phyloP scores from a whole-genome alignment of 2,113 vertebrate species.

The Cebidichthys violaceus region DNA sequence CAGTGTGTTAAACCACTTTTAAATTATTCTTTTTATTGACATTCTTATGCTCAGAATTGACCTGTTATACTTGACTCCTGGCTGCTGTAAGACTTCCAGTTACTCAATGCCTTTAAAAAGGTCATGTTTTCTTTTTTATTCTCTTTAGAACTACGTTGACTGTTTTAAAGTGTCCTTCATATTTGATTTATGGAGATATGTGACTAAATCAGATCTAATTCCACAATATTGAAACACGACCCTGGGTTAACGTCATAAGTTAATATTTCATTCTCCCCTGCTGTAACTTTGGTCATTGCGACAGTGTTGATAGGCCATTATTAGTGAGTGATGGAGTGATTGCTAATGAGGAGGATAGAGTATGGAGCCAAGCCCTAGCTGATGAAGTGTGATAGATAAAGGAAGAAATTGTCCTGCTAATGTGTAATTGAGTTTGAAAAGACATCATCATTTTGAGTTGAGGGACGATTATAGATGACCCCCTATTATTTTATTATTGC shows the following conservation, averaged over 20 bases:
- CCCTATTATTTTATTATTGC: slow-evolving; percentile 72
- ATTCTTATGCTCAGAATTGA: slow-evolving; percentile 6
- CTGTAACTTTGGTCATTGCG: slow-evolving; percentile 77
- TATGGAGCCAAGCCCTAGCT: slow-evolving; percentile 66
- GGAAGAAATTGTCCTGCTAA: slow-evolving; percentile 75
- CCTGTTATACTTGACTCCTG: slow-evolving; percentile 6
- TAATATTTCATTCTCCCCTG: slow-evolving; percentile 82
- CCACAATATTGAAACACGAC: slow-evolving; percentile 62
- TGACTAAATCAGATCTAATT: slow-evolving; percentile 66
- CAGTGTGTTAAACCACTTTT: slow-evolving; percentile 42
- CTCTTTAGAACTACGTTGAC: slow-evolving; percentile 18
- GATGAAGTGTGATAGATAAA: slow-evolving; percentile 84
- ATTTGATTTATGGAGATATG: slow-evolving; percentile 56
- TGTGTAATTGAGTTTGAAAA: slow-evolving; percentile 84
- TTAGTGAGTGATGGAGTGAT: slow-evolving; percentile 82
- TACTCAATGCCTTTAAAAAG: slow-evolving; percentile 1
- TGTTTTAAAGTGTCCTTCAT: slow-evolving; percentile 25
- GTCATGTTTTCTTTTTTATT: slow-evolving; percentile 28
- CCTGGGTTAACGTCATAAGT: slow-evolving; percentile 74
- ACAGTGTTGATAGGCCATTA: slow-evolving; percentile 82
- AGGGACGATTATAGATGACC: slow-evolving; percentile 73
- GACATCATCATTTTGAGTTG: slow-evolving; percentile 73
- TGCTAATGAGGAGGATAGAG: slow-evolving; percentile 77
- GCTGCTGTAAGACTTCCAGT: slow-evolving; percentile 35
- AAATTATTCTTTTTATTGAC: slow-evolving; percentile 27